phyloP scores from a whole-genome alignment of 2,888 invertebrate genomes.

The Caenorhabditis sp. region DNA sequence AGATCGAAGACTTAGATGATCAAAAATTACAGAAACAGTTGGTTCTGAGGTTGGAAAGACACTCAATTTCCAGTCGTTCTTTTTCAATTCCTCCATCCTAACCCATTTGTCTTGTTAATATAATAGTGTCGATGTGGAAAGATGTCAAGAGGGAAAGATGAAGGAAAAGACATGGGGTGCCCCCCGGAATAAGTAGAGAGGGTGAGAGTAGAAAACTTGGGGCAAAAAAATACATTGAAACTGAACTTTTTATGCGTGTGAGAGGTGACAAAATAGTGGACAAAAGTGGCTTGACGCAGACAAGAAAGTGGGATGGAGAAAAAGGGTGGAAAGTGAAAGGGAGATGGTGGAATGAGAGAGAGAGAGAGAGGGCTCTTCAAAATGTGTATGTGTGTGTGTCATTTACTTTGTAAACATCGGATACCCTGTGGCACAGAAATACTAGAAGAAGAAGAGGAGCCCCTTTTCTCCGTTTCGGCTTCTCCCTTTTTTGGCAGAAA shows the following conservation, averaged over 20 bases:
- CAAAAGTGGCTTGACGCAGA: slow-evolving; percentile 56
- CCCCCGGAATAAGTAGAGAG: slow-evolving; percentile 17
- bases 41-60: not conserved
- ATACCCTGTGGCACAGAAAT: slow-evolving; percentile 58
- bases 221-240: slow-evolving; percentile 51
- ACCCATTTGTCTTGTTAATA: slow-evolving; percentile 35
- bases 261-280: slow-evolving; percentile 53
- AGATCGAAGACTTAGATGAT: too few species aligned
- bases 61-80: not conserved
- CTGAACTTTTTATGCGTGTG: slow-evolving; percentile 63
- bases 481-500: slow-evolving; percentile 45
- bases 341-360: slow-evolving; percentile 30
- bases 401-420: slow-evolving; percentile 69
- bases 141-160: slow-evolving; percentile 8
- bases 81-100: slow-evolving; percentile 7
- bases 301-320: slow-evolving; percentile 38
- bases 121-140: slow-evolving; percentile 12
- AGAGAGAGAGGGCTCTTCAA: slow-evolving; percentile 50
- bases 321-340: slow-evolving; percentile 51
- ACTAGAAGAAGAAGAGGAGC: slow-evolving; percentile 25
- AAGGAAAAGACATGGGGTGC: slow-evolving; percentile 37
- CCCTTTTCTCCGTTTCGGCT: not conserved
- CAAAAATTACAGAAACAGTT: not conserved
- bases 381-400: slow-evolving; percentile 67
- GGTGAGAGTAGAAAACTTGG: slow-evolving; percentile 24